Percentiles rank a stretch among this genome's conserved stretches.
These are phyloP conservation scores for Trematocara zebra DNA, from an alignment of 2,113 vertebrate genomes.

Conservation along the genomic window DNA sequence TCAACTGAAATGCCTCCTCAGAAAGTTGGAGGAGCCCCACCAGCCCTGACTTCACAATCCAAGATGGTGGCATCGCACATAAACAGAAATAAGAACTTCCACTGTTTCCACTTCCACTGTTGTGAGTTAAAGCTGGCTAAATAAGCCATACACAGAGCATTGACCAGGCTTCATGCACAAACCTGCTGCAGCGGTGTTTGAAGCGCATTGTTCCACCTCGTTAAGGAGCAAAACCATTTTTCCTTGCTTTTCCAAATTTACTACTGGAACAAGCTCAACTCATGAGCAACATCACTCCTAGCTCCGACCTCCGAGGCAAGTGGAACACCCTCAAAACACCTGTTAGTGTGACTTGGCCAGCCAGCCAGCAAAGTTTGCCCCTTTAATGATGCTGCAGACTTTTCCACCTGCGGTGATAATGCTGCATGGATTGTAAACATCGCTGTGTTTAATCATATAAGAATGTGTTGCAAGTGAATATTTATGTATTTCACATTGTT, in stretches of 20 bases:
- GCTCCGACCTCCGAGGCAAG: neutral
- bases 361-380: neutral
- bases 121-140: neutral
- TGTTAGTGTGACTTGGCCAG: neutral
- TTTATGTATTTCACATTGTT: neutral
- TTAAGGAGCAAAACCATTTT: neutral
- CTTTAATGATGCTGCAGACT: neutral
- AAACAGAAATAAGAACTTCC: neutral
- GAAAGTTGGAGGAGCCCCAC: neutral
- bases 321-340: neutral
- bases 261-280: neutral
- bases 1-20: neutral
- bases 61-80: neutral
- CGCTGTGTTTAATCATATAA: neutral
- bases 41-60: neutral
- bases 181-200: neutral
- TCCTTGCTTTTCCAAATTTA: neutral
- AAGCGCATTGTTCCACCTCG: neutral
- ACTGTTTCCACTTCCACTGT: neutral
- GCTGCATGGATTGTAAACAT: neutral
- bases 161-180: neutral
- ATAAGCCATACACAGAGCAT: neutral
- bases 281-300: neutral
- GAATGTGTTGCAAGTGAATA: neutral
- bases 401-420: neutral